Evolutionary conservation across 2,888 invertebrate genomes (phyloP).

Genomic region (Diarsia dahlii): DNA sequence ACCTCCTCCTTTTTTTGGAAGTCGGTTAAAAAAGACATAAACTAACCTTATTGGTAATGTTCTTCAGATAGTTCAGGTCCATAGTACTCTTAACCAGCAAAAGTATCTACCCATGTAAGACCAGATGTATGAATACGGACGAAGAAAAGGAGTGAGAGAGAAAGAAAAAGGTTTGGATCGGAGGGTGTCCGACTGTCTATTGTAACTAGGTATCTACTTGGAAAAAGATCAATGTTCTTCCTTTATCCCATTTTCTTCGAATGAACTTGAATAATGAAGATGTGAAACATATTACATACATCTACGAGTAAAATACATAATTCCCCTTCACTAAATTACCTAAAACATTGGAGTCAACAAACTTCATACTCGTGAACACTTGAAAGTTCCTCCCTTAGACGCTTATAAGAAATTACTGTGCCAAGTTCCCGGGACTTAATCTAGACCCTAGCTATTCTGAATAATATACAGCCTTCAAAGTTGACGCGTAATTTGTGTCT

Average conservation of each 20-base stretch:
- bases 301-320: neutral
- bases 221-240: neutral
- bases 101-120: no score
- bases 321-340: conserved; percentile 30
- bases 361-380: conserved; percentile 37
- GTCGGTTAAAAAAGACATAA: no score
- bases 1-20: no score
- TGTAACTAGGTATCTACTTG: neutral
- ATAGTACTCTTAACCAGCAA: no score
- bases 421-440: conserved; percentile 33
- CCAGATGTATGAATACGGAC: no score
- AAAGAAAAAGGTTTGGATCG: no score
- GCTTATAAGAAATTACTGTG: conserved; percentile 56
- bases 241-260: neutral
- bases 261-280: no score
- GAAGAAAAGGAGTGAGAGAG: no score
- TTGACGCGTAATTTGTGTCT: conserved; percentile 39
- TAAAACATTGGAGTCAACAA: conserved; percentile 40
- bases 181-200: neutral
- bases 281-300: neutral
- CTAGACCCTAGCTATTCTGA: conserved; percentile 33
- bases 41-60: no score
- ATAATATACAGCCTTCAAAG: conserved; percentile 38
- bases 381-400: conserved; percentile 34
- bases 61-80: no score